Conservation (phyloP, 92 coral and sea anemone genomes). For the Desmophyllum pertusum region DNA sequence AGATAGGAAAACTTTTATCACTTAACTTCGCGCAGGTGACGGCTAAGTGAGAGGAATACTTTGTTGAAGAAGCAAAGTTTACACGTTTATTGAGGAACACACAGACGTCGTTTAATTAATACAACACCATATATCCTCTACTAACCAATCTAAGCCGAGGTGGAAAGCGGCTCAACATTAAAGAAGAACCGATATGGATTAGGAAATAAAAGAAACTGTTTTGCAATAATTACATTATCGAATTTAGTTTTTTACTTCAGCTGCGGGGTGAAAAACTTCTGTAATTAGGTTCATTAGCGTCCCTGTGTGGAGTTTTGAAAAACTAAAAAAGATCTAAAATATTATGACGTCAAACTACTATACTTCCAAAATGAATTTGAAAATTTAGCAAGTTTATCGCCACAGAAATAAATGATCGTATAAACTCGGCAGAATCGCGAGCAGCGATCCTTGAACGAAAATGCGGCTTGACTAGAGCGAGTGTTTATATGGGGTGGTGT, state of each 20-base stretch:
- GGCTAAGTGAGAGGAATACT: constrained; percentile 11
- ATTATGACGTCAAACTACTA: constrained; percentile 35
- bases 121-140: constrained; percentile 32
- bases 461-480: background rate
- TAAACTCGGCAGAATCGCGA: background rate
- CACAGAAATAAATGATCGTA: background rate
- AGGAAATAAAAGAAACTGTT: background rate
- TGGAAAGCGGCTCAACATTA: constrained; percentile 6
- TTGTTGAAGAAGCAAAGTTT: constrained; percentile 43
- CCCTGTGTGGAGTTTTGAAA: background rate
- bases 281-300: constrained; percentile 24
- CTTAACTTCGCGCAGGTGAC: constrained; percentile 36
- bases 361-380: constrained; percentile 33
- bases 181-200: constrained; percentile 6
- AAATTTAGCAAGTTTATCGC: constrained; percentile 29
- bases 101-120: constrained; percentile 39
- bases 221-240: constrained; percentile 5
- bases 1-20: constrained; percentile 12
- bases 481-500: background rate
- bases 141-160: constrained; percentile 20
- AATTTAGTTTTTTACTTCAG: constrained; percentile 27
- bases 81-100: constrained; percentile 37
- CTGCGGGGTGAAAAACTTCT: constrained; percentile 11
- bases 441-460: background rate
- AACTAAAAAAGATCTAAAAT: background rate